Evolutionary conservation across 2,113 vertebrate genomes (phyloP).

Genomic region (Etheostoma spectabile): DNA sequence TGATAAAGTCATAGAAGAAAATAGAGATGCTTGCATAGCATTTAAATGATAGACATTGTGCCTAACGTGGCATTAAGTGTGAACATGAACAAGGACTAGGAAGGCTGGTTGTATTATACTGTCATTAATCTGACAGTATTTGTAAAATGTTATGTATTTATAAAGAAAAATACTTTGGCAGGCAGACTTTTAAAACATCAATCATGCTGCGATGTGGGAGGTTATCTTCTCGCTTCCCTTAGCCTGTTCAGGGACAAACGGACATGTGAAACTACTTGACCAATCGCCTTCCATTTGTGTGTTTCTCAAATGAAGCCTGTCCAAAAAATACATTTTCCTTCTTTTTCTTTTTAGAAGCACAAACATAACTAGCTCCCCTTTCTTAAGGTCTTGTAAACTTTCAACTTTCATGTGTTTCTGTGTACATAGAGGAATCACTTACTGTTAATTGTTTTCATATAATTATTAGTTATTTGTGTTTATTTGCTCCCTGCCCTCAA

Average conservation of each 20-base stretch:
- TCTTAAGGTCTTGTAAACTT: neutral
- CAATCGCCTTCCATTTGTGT: neutral
- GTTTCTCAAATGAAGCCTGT: conserved; percentile 20
- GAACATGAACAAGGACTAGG: neutral
- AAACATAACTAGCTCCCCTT: neutral
- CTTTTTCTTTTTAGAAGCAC: conserved; percentile 23
- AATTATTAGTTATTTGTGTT: neutral
- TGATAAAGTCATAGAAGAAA: conserved; percentile 7
- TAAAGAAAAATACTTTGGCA: neutral
- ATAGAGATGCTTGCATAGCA: neutral
- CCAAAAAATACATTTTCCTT: conserved; percentile 50
- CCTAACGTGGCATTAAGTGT: neutral
- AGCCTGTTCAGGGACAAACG: conserved; percentile 25
- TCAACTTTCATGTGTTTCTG: neutral
- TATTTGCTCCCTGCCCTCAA: neutral
- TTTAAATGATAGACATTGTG: neutral
- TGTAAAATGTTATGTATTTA: neutral
- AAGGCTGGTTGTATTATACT: neutral
- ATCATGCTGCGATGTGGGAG: neutral
- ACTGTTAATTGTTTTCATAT: neutral
- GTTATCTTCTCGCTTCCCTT: neutral
- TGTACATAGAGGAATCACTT: neutral
- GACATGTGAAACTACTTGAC: conserved; percentile 6
- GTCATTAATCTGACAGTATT: neutral
- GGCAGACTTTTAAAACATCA: neutral